A percentile compares a stretch with the other conserved stretches of the same genome.
phyloP scores from a whole-genome alignment of 2,888 invertebrate species.

The Augochlorella aurata region DNA sequence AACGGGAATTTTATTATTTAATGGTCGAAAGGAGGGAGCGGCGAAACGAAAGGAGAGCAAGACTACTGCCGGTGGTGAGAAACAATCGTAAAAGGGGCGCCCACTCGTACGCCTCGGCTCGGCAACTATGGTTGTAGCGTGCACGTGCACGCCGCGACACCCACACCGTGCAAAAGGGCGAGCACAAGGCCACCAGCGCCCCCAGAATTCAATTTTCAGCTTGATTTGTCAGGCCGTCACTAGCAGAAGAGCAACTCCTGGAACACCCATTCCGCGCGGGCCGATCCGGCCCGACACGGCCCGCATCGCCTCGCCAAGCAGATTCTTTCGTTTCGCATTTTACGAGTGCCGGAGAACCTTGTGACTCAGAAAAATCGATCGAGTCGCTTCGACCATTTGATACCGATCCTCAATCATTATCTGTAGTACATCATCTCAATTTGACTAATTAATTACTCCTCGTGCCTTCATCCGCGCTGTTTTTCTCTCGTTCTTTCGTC shows the following conservation, averaged over 20 bases:
- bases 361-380: constrained; percentile 45
- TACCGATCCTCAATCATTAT: no score
- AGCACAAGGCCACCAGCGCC: constrained; percentile 63
- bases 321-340: constrained; percentile 75
- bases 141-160: constrained; percentile 32
- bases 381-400: constrained; percentile 14
- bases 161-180: constrained; percentile 32
- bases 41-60: constrained; percentile 56
- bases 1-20: constrained; percentile 60
- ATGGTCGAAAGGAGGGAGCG: constrained; percentile 53
- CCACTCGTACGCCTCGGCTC: constrained; percentile 32
- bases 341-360: constrained; percentile 54
- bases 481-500: no score
- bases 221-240: constrained; percentile 80
- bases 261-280: constrained; percentile 73
- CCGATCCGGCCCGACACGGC: constrained; percentile 45
- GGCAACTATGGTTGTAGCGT: background rate
- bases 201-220: constrained; percentile 81
- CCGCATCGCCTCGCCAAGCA: constrained; percentile 63
- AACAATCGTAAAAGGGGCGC: constrained; percentile 67
- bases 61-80: constrained; percentile 62
- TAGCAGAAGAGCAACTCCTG: constrained; percentile 65
- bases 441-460: no score
- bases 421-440: no score
- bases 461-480: no score